Evolutionary conservation across 2,888 invertebrate genomes (phyloP).

Genomic region (Volucella zonaria): DNA sequence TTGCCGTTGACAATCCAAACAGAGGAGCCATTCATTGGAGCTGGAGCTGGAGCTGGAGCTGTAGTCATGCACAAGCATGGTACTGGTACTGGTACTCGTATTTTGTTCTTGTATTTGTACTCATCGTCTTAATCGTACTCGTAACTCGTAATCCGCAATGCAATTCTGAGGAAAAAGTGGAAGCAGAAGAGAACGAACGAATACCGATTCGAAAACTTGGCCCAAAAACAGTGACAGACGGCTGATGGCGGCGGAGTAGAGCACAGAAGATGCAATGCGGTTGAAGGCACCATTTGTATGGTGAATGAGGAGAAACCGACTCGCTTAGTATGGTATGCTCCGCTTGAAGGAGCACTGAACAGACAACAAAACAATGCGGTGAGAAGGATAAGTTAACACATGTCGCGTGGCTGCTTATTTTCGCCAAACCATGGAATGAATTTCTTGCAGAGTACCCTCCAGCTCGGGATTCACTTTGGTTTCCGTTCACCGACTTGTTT

Average conservation of each 20-base stretch:
- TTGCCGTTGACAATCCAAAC: slow-evolving; percentile 39
- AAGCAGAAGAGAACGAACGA: not conserved
- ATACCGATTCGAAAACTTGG: slow-evolving; percentile 14
- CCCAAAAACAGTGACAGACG: slow-evolving; percentile 51
- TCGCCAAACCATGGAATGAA: slow-evolving; percentile 26
- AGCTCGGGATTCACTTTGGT: not conserved
- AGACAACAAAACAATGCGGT: slow-evolving; percentile 44
- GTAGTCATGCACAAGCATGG: too few relatives aligned
- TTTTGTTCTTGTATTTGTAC: too few relatives aligned
- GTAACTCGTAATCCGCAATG: too few relatives aligned
- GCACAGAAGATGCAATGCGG: slow-evolving; percentile 42
- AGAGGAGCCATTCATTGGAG: too few relatives aligned
- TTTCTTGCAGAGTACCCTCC: slow-evolving; percentile 22
- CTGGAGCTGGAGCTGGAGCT: too few relatives aligned
- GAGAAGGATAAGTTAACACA: slow-evolving; percentile 65
- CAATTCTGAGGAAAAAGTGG: too few relatives aligned
- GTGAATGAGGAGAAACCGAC: not conserved
- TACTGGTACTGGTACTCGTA: too few relatives aligned
- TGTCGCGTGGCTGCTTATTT: slow-evolving; percentile 70
- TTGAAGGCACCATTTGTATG: slow-evolving; percentile 15
- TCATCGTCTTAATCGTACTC: too few relatives aligned
- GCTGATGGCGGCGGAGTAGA: slow-evolving; percentile 1
- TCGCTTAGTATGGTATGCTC: slow-evolving; percentile 39
- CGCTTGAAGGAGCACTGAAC: not conserved
- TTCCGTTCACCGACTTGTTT: not conserved